Conservation (phyloP, 1,140 invertebrate species). For the Drosophila virilis region DNA sequence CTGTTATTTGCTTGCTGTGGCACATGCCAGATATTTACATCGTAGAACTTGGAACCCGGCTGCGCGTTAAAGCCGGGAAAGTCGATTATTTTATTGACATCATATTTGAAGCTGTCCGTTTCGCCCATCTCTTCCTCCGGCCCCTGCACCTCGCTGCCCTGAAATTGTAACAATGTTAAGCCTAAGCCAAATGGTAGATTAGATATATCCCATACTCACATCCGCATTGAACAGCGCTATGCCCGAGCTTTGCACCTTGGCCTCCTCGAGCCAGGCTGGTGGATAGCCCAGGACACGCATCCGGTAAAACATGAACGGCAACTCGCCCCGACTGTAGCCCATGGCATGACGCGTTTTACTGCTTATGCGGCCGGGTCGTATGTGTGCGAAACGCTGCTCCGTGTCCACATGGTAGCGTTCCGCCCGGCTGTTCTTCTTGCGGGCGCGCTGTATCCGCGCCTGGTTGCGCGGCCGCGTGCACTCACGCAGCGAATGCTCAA, state of each 20-base stretch:
- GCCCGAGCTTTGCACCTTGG: slow-evolving; percentile 91
- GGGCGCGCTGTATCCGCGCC: slow-evolving; percentile 87
- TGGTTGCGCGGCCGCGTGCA: slow-evolving; percentile 87
- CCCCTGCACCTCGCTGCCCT: slow-evolving; percentile 78
- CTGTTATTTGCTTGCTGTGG: background rate
- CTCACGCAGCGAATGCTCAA: slow-evolving; percentile 87
- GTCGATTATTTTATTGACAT: slow-evolving; percentile 92
- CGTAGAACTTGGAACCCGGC: slow-evolving; percentile 86
- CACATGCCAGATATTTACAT: slow-evolving; percentile 86
- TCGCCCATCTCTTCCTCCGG: slow-evolving; percentile 87
- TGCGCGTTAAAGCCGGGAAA: slow-evolving; percentile 95
- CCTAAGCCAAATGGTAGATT: background rate
- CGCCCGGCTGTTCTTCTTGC: slow-evolving; percentile 78
- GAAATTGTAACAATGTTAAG: background rate
- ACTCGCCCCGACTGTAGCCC: slow-evolving; percentile 88
- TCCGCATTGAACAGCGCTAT: slow-evolving; percentile 91
- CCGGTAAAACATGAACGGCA: slow-evolving; percentile 93
- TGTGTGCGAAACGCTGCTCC: slow-evolving; percentile 88
- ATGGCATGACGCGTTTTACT: slow-evolving; percentile 90
- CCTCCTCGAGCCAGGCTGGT: slow-evolving; percentile 95
- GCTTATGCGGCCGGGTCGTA: slow-evolving; percentile 90
- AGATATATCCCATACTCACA: slow-evolving; percentile 84
- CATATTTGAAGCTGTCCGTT: slow-evolving; percentile 88
- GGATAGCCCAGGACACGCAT: slow-evolving; percentile 95
- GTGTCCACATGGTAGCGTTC: slow-evolving; percentile 91